Evolutionary conservation across 2,888 invertebrate species (phyloP), one percentile per base, ranked within the genome.

Genomic region (Acleris sparsana): DNA sequence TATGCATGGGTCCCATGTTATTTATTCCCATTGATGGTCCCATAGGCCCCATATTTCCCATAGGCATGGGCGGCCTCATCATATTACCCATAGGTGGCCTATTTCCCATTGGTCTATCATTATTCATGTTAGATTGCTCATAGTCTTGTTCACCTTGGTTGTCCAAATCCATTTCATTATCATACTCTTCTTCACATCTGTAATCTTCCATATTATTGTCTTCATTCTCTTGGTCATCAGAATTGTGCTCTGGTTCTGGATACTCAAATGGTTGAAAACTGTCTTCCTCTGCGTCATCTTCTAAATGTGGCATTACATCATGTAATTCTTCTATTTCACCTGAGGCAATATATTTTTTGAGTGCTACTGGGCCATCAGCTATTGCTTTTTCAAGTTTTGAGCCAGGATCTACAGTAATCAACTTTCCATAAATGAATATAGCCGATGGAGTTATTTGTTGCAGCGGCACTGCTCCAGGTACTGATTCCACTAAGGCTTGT

Each of bases 381-480:
- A 97, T 96, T 7, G 96, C 96, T 72, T 94, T 94, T 76, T 96
- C 96, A 60, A 97, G 84, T 78, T 95, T 95, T 13, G 97, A 96
- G 44, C 96, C 96, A 55, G 96, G 90, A 87, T 95, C 95, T 16
- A 97, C 96, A 44, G 95, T 93, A 73, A 97, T 94, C 69, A 96
- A 91, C 93, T 96, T 97, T n/a, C 96, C 97, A 85, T 97, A 97
- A 65, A 97, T 94, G 73, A 96, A 95, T 76, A 97, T 96, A 2
- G 96, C 96, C 72, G 96, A 95, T 16, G 97, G 96, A 74, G 95
- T 94, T 62, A 97, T 94, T 82, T 97, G 95, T 72, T 95, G 94
- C 18, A 97, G 88, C 39, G 96, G 96, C 57, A 97, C 94, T 59
- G 96, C 96, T 56, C 97, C 97, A 1, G 97, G 96, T 3, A 96